Base-by-base conservation (phyloP, 2,113 vertebrate genomes). In the Prolemur simus region DNA sequence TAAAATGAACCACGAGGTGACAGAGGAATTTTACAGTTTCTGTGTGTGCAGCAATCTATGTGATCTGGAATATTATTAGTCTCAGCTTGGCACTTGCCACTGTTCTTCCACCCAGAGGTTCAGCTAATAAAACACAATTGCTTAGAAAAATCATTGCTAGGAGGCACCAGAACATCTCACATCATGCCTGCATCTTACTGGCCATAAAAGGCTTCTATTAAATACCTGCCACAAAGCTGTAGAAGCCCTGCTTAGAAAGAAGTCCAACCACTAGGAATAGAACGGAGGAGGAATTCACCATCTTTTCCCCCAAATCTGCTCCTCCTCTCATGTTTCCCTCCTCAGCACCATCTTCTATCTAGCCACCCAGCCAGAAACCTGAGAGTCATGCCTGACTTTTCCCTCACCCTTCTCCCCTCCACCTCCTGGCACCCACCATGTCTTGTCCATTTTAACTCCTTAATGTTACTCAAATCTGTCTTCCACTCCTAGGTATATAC, bases 101-200 rank as follows among this genome's bases (percentile, higher is more conserved):
- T 81, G 71, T 74, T 96, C 88, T 92, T 90, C 63, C 39, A 95
- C 96, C 94, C 95, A 93, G 94, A 96, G 91, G 73, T 74, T 94
- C 78, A 66, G 89, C 89, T 89, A 95, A 95, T 97, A 95, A 97
- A 98, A 96, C 85, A 91, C 82, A 91, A 94, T 0, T 78, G 80
- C 95, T 87, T 49, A 34, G 94, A 89, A 96, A 97, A 95, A 95
- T 69, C 97, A 93, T 37, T 87, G 91, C 77, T 27, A 90, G 63
- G 76, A 90, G 90, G 74, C 49, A 92, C 37, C 39, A 77, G 68
- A 85, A 74, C 29, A 83, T 39, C 76, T 58, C 14, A 0, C 5
- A 60, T 49, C 84, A 66, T 54, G 37, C 66, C 74, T 87, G 77
- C 29, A 92, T 63, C 92, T 91, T 83, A 83, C 56, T 27, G 6